Evolutionary conservation across 2,888 invertebrate species (phyloP).

Genomic region (Thereva nobilitata): DNA sequence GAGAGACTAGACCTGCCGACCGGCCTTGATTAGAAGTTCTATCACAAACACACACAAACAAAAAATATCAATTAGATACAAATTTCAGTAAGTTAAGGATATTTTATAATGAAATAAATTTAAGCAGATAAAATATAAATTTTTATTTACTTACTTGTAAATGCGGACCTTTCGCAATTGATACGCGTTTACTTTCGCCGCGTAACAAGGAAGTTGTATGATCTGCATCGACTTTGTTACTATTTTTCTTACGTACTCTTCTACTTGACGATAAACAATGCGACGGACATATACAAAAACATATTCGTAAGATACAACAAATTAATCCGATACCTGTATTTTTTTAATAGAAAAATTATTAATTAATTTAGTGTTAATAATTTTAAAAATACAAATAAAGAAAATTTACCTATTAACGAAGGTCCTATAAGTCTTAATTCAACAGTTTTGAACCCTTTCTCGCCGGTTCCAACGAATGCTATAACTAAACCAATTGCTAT

Average conservation of each 20-base stretch:
- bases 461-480: constrained; percentile 88
- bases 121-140: not conserved
- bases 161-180: constrained; percentile 54
- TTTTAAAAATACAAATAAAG: constrained; percentile 17
- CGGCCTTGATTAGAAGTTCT: no score
- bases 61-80: no score
- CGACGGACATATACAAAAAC: constrained; percentile 82
- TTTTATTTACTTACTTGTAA: constrained; percentile 49
- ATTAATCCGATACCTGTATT: constrained; percentile 70
- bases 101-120: not conserved
- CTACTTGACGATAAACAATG: constrained; percentile 71
- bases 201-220: constrained; percentile 58
- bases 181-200: constrained; percentile 57
- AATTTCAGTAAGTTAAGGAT: not conserved
- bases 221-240: constrained; percentile 58
- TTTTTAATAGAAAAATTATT: no score
- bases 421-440: constrained; percentile 86
- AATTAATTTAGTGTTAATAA: constrained; percentile 28
- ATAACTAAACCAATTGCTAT: constrained; percentile 84
- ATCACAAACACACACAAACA: no score
- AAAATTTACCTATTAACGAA: constrained; percentile 66
- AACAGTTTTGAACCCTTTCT: constrained; percentile 84
- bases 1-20: no score
- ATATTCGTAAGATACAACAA: constrained; percentile 80
- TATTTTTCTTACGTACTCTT: constrained; percentile 64